These are phyloP conservation scores for Eretmochelys imbricata DNA, from an alignment of 2,113 vertebrate genomes.

Conservation along the genomic window DNA sequence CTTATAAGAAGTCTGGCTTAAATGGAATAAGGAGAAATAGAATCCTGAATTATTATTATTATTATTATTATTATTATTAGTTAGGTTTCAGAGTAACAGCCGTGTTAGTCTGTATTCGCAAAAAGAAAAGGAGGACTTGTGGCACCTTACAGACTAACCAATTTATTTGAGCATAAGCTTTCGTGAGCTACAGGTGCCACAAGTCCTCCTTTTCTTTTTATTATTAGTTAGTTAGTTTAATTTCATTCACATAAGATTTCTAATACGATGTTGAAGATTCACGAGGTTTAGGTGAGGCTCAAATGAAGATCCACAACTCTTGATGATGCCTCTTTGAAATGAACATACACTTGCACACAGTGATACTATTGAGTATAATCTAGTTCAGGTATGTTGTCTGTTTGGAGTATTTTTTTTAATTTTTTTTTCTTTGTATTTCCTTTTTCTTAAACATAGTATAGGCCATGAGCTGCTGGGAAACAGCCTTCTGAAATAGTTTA, in stretches of 20 bases:
- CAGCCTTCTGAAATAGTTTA: neutral
- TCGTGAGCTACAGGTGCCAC: too few species aligned
- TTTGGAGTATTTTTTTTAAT: neutral
- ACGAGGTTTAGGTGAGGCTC: neutral
- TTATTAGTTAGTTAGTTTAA: neutral
- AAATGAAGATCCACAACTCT: neutral
- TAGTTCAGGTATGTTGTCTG: neutral
- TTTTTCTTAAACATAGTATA: neutral
- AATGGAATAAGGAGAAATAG: neutral
- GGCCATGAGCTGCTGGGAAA: neutral
- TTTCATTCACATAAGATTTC: neutral
- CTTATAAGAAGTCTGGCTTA: neutral
- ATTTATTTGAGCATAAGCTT: too few species aligned
- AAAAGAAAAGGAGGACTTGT: too few species aligned
- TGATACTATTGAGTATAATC: neutral
- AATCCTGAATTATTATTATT: neutral
- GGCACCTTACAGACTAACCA: too few species aligned
- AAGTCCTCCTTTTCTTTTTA: too few species aligned
- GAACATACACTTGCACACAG: neutral
- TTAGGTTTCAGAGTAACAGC: neutral
- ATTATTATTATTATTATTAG: neutral
- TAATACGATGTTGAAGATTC: neutral
- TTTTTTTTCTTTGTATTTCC: neutral
- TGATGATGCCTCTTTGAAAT: neutral
- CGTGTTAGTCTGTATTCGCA: too few species aligned